These are phyloP conservation scores for Yasuhikotakia modesta DNA, from an alignment of 2,797 vertebrate genomes.

Conservation along the genomic window DNA sequence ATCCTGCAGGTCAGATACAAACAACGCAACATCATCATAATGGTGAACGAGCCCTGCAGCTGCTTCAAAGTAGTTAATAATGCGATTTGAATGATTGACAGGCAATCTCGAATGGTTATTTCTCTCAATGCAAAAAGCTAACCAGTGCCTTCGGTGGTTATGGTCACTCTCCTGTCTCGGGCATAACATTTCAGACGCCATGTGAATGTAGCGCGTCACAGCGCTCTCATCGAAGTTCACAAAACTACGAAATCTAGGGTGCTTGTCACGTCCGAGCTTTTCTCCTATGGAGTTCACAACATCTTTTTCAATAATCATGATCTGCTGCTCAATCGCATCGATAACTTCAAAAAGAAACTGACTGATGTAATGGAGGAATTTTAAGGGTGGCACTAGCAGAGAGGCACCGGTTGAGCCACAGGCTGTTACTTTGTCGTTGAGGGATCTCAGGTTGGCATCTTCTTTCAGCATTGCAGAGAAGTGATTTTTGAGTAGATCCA, in stretches of 20 bases:
- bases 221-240: constrained; percentile 77
- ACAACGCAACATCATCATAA: constrained; percentile 72
- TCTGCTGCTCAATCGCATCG: constrained; percentile 71
- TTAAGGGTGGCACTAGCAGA: constrained; percentile 64
- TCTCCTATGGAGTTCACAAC: constrained; percentile 65
- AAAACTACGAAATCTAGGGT: constrained; percentile 71
- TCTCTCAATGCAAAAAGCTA: constrained; percentile 78
- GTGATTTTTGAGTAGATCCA: constrained; percentile 76
- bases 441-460: constrained; percentile 67
- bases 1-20: constrained; percentile 75
- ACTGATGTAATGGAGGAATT: constrained; percentile 73
- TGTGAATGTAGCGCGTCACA: constrained; percentile 76
- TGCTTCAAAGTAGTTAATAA: constrained; percentile 74
- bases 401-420: constrained; percentile 18
- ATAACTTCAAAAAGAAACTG: constrained; percentile 74
- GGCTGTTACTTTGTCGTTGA: constrained; percentile 66
- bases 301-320: constrained; percentile 73
- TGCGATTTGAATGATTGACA: constrained; percentile 63
- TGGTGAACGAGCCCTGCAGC: constrained; percentile 79
- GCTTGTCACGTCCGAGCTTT: constrained; percentile 76
- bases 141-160: constrained; percentile 75
- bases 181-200: constrained; percentile 73
- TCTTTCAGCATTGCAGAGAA: constrained; percentile 71
- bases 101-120: constrained; percentile 71
- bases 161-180: constrained; percentile 48